Base-by-base conservation (phyloP, 1,140 invertebrate species). In the Heliconius hermathena region DNA sequence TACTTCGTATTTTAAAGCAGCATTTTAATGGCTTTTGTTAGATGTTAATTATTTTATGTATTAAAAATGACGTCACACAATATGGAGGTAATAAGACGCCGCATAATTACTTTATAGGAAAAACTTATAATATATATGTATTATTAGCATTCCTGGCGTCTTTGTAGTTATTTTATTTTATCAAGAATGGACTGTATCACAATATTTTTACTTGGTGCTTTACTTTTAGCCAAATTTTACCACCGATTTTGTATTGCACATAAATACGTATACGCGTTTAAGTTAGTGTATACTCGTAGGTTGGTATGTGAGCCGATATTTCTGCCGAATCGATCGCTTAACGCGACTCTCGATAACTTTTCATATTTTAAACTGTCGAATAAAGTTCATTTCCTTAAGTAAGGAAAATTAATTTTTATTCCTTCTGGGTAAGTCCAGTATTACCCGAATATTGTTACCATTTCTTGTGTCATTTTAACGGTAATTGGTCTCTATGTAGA, bases 341-440 rank as follows among this genome's bases (percentile, higher is more conserved):
- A 66, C 9, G 60, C 26, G 60, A 66, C 22, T 66, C 11, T 5
- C 60, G 60, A 66, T 66, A 66, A 66, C 13, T 71, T n/a, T 57
- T 71, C 9, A 72, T 77, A 46, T 4, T 26, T 72, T 76, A 66
- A 66, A 26, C 22, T 26, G 60, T 66, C 29, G 84, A 80, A 84
- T 88, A 86, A 91, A 89, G 80, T 87, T 88, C 86, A 78, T 86
- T 90, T 91, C 89, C 90, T 92, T 91, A 16, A 5, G 20, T 60
- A 90, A 90, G 87, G 88, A 89, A 84, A 82, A 74, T 26, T 83
- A 87, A 86, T 83, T 85, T 91, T 90, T 89, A 81, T 85, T 82
- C 85, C 66, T 46, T 1, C 13, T 46, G 13, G 57, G 76, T 77
- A 54, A 54, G 60, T 71, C 22, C 3, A 71, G 57, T 41, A 76